Percentiles rank a stretch among this genome's conserved stretches.
Conservation (phyloP, 2,888 invertebrate species). For the Salpingus planirostris region DNA sequence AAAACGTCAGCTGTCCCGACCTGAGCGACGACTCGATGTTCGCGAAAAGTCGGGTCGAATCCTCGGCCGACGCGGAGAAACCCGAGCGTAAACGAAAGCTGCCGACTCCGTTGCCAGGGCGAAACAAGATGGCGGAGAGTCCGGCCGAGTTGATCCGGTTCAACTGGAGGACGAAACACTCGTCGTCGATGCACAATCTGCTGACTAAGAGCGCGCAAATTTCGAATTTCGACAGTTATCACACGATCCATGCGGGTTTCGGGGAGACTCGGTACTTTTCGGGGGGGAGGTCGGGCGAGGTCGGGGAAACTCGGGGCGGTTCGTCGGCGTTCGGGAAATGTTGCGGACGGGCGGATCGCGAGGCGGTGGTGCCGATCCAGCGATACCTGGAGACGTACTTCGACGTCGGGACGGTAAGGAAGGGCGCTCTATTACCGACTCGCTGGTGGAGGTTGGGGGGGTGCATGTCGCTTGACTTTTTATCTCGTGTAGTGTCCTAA, state of each 20-base stretch:
- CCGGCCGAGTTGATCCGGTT: constrained; percentile 28
- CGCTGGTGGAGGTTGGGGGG: constrained; percentile 1
- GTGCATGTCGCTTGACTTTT: no score
- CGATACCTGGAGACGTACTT: constrained; percentile 41
- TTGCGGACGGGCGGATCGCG: constrained; percentile 29
- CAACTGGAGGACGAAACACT: constrained; percentile 38
- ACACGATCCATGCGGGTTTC: constrained; percentile 38
- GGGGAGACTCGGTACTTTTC: no score
- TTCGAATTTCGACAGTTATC: constrained; percentile 33
- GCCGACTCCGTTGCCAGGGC: no score
- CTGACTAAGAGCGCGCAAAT: constrained; percentile 9
- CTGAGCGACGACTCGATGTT: constrained; percentile 20
- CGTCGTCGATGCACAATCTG: constrained; percentile 38
- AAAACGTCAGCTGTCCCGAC: constrained; percentile 33
- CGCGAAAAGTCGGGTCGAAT: constrained; percentile 8
- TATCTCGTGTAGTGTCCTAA: no score
- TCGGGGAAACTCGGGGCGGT: no score
- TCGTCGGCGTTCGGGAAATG: no score
- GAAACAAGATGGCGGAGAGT: constrained; percentile 11
- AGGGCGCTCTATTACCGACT: no score
- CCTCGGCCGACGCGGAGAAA: background rate
- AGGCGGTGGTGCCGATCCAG: constrained; percentile 36
- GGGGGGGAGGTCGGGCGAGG: no score
- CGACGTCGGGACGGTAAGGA: constrained; percentile 34
- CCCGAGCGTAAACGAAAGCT: background rate